Evolutionary conservation across 2,888 invertebrate species (phyloP).

Genomic region (Trichogramma evanescens): DNA sequence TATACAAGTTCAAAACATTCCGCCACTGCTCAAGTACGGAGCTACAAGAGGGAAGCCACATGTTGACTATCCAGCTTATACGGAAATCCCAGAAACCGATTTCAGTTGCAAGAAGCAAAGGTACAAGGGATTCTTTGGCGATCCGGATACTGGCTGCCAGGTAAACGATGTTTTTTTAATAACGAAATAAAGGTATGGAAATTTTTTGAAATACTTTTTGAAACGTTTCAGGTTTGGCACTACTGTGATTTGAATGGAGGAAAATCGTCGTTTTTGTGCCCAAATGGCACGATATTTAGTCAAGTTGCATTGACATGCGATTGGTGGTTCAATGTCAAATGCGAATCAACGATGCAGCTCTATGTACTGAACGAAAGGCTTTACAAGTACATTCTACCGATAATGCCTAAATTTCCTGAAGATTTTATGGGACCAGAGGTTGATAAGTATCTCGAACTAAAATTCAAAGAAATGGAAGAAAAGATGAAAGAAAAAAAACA

Average conservation of each 20-base stretch:
- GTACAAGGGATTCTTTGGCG: slow-evolving; percentile 86
- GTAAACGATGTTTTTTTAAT: slow-evolving; percentile 43
- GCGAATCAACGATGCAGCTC: slow-evolving; percentile 73
- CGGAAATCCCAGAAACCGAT: slow-evolving; percentile 66
- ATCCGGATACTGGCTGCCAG: slow-evolving; percentile 81
- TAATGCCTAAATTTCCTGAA: slow-evolving; percentile 82
- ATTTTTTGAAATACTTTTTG: slow-evolving; percentile 9
- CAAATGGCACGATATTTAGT: slow-evolving; percentile 85
- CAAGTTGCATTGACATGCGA: slow-evolving; percentile 84
- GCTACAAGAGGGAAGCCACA: slow-evolving; percentile 58
- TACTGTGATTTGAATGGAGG: slow-evolving; percentile 87
- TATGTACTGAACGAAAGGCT: slow-evolving; percentile 83
- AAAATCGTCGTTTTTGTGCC: slow-evolving; percentile 82
- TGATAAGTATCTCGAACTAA: slow-evolving; percentile 75
- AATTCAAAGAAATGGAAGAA: slow-evolving; percentile 82
- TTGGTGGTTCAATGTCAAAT: slow-evolving; percentile 90
- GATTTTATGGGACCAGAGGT: slow-evolving; percentile 84
- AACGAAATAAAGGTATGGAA: not conserved
- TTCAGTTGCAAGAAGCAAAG: slow-evolving; percentile 79
- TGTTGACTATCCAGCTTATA: slow-evolving; percentile 73
- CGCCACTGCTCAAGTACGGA: slow-evolving; percentile 37
- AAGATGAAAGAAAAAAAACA: slow-evolving; percentile 64
- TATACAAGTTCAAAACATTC: slow-evolving; percentile 19
- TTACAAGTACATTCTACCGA: slow-evolving; percentile 80
- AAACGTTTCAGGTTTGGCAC: slow-evolving; percentile 69